These are phyloP conservation scores for Phylloscopus trochilus DNA, from an alignment of 2,113 vertebrate species.

Conservation along the genomic window DNA sequence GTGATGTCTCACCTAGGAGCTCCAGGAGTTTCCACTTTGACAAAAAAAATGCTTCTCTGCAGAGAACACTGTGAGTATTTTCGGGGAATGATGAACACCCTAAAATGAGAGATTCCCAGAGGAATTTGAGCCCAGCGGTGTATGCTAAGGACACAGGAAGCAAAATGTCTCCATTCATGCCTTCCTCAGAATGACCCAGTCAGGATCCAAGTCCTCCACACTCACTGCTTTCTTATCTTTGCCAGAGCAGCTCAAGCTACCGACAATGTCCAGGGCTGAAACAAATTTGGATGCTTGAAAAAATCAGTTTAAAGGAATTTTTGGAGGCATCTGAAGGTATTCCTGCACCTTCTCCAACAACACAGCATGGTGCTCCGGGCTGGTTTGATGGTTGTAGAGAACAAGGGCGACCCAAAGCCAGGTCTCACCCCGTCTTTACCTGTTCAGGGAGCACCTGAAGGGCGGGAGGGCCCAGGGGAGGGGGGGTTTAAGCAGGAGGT, in stretches of 20 bases:
- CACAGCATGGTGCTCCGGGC: not conserved
- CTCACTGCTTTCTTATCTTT: not conserved
- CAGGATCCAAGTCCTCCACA: not conserved
- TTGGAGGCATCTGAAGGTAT: not conserved
- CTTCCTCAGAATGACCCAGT: not conserved
- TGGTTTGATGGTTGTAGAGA: not conserved
- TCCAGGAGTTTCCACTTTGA: not conserved
- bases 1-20: not conserved
- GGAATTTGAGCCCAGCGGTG: not conserved
- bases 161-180: not conserved
- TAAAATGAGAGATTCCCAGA: not conserved
- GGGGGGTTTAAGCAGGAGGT: not conserved
- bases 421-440: not conserved
- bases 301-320: not conserved
- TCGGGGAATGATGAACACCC: not conserved
- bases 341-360: not conserved
- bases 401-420: not conserved
- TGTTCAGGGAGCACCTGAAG: not conserved
- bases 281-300: not conserved
- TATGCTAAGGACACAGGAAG: not conserved
- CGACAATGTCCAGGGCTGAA: not conserved
- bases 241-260: not conserved
- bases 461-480: not conserved
- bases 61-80: not conserved
- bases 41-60: not conserved